Conservation (phyloP, 2,797 vertebrate genomes). For the Melopsittacus undulatus region DNA sequence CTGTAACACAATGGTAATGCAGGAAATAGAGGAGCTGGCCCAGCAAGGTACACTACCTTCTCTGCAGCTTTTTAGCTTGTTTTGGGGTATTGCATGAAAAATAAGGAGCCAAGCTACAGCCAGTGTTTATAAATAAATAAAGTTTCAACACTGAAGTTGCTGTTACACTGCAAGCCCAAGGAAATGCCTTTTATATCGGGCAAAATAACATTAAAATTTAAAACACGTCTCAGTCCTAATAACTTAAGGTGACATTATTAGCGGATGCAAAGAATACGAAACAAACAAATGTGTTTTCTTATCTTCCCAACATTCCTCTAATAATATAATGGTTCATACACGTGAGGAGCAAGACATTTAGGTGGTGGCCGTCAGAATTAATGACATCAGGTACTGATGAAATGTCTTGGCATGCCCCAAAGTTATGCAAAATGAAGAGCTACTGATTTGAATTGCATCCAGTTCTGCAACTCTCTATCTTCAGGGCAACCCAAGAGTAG, state of each 20-base stretch:
- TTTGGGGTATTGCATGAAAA: not conserved
- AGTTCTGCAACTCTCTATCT: slow-evolving; percentile 64
- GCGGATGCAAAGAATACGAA: slow-evolving; percentile 5
- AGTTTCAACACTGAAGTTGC: not conserved
- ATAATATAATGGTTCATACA: slow-evolving; percentile 36
- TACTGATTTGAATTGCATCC: slow-evolving; percentile 73
- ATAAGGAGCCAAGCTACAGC: not conserved
- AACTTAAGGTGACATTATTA: slow-evolving; percentile 36
- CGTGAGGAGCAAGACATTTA: slow-evolving; percentile 38
- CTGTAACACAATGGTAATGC: not conserved
- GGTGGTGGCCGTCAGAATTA: slow-evolving; percentile 28
- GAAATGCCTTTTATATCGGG: not conserved
- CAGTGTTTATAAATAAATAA: slow-evolving; percentile 8
- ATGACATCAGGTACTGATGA: slow-evolving; percentile 66
- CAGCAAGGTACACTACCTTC: not conserved
- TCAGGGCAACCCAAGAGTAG: slow-evolving; percentile 70
- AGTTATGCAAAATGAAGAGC: slow-evolving; percentile 72
- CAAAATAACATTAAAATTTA: not conserved
- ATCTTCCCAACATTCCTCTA: slow-evolving; percentile 24
- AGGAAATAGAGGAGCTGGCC: not conserved
- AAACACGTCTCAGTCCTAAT: slow-evolving; percentile 13
- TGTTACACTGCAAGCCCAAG: not conserved
- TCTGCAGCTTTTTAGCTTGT: not conserved
- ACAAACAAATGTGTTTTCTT: not conserved
- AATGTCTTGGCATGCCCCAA: slow-evolving; percentile 46